phyloP scores from a whole-genome alignment of 1,140 invertebrate species.

The Nymphalis io region DNA sequence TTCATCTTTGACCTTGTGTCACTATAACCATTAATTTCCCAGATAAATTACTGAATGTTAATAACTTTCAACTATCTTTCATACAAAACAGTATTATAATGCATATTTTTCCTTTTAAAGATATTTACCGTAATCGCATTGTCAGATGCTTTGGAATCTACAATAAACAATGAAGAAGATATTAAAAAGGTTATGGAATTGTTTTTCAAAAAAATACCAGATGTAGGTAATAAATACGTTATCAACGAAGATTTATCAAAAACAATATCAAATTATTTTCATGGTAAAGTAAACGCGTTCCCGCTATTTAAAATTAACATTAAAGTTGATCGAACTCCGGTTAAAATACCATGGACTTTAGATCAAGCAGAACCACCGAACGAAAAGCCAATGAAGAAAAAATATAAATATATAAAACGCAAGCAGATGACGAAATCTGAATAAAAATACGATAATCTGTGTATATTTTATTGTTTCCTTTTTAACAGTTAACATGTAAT shows the following conservation, averaged over 20 bases:
- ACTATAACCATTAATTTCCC: no score
- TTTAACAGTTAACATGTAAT: background rate
- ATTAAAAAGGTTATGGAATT: slow-evolving; percentile 47
- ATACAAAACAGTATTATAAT: no score
- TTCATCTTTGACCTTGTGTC: no score
- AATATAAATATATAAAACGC: slow-evolving; percentile 46
- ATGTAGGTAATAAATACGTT: slow-evolving; percentile 56
- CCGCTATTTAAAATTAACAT: slow-evolving; percentile 63
- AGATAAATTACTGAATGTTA: no score
- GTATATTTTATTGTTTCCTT: background rate
- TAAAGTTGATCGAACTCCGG: slow-evolving; percentile 58
- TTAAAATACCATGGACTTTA: slow-evolving; percentile 69
- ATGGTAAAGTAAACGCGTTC: slow-evolving; percentile 60
- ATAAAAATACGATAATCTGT: slow-evolving; percentile 10
- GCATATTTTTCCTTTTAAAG: slow-evolving; percentile 34
- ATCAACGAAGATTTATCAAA: slow-evolving; percentile 60
- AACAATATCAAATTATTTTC: slow-evolving; percentile 54
- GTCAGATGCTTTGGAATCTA: slow-evolving; percentile 28
- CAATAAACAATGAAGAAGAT: slow-evolving; percentile 38
- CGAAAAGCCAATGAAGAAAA: slow-evolving; percentile 31
- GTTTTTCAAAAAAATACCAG: slow-evolving; percentile 52
- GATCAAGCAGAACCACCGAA: slow-evolving; percentile 32
- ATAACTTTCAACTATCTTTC: no score
- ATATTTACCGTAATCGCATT: slow-evolving; percentile 23
- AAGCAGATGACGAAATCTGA: slow-evolving; percentile 24